These are phyloP conservation scores for Halcyon smyrnensis DNA, from an alignment of 2,797 vertebrate species.

Conservation along the genomic window DNA sequence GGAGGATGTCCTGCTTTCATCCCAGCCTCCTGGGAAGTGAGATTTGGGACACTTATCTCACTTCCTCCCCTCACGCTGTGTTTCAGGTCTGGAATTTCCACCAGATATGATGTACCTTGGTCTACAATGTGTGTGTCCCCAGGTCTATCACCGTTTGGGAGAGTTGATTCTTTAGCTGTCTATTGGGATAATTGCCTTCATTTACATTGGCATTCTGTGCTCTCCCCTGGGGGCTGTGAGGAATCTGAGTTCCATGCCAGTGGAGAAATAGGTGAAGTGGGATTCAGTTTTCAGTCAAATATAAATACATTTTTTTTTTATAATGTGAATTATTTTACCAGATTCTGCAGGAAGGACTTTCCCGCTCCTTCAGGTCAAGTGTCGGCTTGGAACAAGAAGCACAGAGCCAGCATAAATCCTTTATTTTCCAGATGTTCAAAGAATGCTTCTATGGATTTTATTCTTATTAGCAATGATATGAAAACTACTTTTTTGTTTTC, in stretches of 20 bases:
- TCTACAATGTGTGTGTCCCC: background rate
- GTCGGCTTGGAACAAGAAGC: background rate
- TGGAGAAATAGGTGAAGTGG: background rate
- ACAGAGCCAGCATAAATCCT: background rate
- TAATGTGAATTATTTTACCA: background rate
- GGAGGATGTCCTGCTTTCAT: background rate
- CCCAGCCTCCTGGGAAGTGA: background rate
- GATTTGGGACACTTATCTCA: background rate
- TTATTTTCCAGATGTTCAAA: background rate
- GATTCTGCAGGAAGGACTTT: background rate
- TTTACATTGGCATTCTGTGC: background rate
- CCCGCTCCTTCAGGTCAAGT: background rate
- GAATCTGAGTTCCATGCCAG: background rate
- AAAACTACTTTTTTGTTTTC: background rate
- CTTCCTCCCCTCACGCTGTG: background rate
- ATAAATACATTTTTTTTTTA: background rate
- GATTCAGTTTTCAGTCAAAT: background rate
- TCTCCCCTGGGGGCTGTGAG: background rate
- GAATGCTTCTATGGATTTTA: background rate
- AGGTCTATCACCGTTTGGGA: rapidly evolving
- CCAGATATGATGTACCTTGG: background rate
- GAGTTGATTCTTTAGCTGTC: background rate
- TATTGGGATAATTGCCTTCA: background rate
- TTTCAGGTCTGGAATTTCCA: background rate
- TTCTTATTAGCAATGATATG: background rate